Base-by-base conservation (phyloP, 2,888 invertebrate genomes). In the Rhingia campestris region DNA sequence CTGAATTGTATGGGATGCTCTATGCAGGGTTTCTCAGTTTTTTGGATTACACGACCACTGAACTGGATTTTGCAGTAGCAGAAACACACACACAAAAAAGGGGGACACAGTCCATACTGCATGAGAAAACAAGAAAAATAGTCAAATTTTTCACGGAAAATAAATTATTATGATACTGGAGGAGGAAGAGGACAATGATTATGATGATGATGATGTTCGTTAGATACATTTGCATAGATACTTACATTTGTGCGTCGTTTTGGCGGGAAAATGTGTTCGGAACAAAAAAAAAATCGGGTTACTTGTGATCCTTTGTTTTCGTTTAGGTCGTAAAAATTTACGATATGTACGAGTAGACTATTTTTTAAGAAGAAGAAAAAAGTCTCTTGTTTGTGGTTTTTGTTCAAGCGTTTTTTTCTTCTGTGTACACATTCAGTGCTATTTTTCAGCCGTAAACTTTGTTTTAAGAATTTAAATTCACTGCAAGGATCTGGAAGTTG, bases 111-210 rank as follows among this genome's bases (percentile, higher is more conserved):
- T 6, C 14, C 43, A 63, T 43, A 45, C 64, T 69, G 74, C 73
- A 79, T 64, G 79, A 64, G 79, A 79, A 69, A 51, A 54, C 63
- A 84, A 64, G 66, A 37, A 69, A 80, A 80, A 84, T 80, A 75
- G 74, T 80, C 70, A 56, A 80, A 80, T 80, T 66, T 74, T 84
- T 61, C 64, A 84, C 84, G 80, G 69, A 58, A 84, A 80, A 84
- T 84, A 84, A 84, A 84, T 75, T 80, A 75, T 84, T 75, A 84
- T 54, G 80, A 66, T 59, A 43, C 58, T 75, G 33, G 22, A 22
- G 22, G 22, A 22, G 22, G 22, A 22, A 2, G 22, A 39, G 32
- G 53, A 45, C 51, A 63, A 73, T 73, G 73, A 35, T 54, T 53
- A 43, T 51, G 51, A 32, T 70, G 67, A 73, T 73, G 73, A 35